These are phyloP conservation scores for Loripinus fragilis DNA, from an alignment of 2,888 invertebrate genomes.

Conservation along the genomic window DNA sequence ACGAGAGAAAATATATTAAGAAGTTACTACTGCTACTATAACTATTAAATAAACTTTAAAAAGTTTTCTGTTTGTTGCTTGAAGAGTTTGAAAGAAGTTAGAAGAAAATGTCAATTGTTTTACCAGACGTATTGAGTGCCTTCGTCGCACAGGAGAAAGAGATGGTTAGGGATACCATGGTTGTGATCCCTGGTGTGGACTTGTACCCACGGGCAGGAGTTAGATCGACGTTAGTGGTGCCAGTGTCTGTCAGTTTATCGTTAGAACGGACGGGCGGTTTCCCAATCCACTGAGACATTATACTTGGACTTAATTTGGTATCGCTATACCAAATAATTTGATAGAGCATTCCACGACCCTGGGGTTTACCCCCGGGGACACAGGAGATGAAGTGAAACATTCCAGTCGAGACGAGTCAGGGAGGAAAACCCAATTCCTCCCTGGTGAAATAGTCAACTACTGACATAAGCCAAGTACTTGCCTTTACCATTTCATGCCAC, in stretches of 20 bases:
- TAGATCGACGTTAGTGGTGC: constrained; percentile 18
- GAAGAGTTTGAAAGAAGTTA: background rate
- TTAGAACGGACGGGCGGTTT: background rate
- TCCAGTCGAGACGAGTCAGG: constrained; percentile 2
- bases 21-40: background rate
- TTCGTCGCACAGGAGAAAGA: constrained; percentile 26
- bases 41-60: constrained; percentile 6
- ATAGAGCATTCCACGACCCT: constrained; percentile 7
- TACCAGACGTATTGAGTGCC: constrained; percentile 31
- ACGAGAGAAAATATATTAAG: constrained; percentile 16
- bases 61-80: constrained; percentile 25
- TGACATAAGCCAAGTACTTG: background rate
- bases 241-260: background rate
- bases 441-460: background rate
- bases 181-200: background rate
- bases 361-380: background rate
- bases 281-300: background rate
- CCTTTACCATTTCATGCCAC: background rate
- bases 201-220: background rate
- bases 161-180: background rate
- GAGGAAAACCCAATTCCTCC: background rate
- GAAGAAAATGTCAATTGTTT: constrained; percentile 36
- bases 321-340: constrained; percentile 7
- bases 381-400: constrained; percentile 15
- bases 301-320: constrained; percentile 10